Percentiles rank a stretch among this genome's conserved stretches.
phyloP scores from a whole-genome alignment of 2,797 vertebrate species.

The Cheirogaleus major region DNA sequence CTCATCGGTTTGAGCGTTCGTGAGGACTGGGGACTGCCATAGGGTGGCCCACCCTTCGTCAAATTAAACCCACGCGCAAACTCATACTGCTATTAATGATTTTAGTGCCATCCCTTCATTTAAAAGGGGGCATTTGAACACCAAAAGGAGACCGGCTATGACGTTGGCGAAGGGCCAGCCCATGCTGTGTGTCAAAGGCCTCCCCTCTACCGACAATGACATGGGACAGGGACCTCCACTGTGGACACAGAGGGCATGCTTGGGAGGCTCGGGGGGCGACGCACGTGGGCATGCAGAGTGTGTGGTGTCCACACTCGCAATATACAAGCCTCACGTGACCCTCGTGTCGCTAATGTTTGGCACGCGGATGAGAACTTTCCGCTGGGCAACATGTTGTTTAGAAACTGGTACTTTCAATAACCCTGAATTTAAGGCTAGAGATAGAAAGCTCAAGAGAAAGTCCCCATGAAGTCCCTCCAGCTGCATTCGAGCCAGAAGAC shows the following conservation, averaged over 20 bases:
- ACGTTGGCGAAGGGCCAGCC: not conserved
- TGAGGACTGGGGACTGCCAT: no score
- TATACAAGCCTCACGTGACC: rapidly evolving
- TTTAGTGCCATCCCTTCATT: not conserved
- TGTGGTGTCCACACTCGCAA: rapidly evolving
- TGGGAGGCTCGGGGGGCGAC: no score
- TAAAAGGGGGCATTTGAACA: not conserved
- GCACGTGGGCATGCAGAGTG: rapidly evolving
- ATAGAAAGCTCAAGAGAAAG: not conserved
- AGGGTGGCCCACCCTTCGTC: not conserved
- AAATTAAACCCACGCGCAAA: not conserved
- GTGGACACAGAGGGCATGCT: rapidly evolving
- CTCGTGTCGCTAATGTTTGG: rapidly evolving
- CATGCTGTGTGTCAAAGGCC: not conserved
- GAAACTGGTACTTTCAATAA: not conserved
- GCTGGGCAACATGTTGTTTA: not conserved
- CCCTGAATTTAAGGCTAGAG: not conserved
- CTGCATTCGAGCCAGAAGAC: not conserved
- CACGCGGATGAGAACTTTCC: not conserved
- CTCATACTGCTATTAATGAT: not conserved
- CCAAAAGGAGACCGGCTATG: not conserved
- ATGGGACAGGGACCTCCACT: rapidly evolving
- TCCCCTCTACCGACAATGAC: not conserved
- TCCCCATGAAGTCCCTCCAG: not conserved
- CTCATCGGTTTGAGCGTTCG: not conserved